Percentiles rank a stretch among this genome's conserved stretches.
phyloP scores from a whole-genome alignment of 2,888 invertebrate genomes.

The Hydrotaea diabolus region DNA sequence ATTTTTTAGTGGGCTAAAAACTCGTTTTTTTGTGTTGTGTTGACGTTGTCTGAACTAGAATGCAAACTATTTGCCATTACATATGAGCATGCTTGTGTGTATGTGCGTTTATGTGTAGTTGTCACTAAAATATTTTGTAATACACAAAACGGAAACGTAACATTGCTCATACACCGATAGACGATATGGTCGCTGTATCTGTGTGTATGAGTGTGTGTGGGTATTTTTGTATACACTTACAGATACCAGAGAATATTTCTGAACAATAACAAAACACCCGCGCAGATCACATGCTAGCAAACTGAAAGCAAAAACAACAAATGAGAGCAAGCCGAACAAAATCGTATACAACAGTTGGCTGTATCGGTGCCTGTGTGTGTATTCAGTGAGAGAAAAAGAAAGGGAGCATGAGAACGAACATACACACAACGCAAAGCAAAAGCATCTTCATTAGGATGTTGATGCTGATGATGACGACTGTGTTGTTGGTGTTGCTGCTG shows the following conservation, averaged over 20 bases:
- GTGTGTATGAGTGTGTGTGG: slow-evolving; percentile 9
- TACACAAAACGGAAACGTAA: slow-evolving; percentile 11
- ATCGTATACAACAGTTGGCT: background rate
- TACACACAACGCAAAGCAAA: slow-evolving; percentile 2
- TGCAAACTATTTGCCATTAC: slow-evolving; percentile 13
- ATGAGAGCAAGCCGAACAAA: background rate
- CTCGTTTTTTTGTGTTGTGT: background rate
- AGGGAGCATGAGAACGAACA: background rate
- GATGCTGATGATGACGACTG: slow-evolving; percentile 27
- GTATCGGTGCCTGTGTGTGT: background rate
- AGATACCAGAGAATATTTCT: slow-evolving; percentile 9
- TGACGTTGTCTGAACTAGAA: background rate
- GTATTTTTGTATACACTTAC: background rate
- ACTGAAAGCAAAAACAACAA: slow-evolving; percentile 24
- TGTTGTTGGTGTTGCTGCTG: slow-evolving; percentile 14
- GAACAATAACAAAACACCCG: slow-evolving; percentile 55
- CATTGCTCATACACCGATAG: background rate
- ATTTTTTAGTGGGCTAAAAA: slow-evolving; percentile 5
- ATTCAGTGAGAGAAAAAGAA: background rate
- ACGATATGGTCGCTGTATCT: too few species aligned
- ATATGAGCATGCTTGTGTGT: background rate
- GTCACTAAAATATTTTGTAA: slow-evolving; percentile 1
- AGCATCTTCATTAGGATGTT: background rate
- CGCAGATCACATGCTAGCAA: slow-evolving; percentile 62
- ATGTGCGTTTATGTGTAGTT: background rate